A percentile compares a stretch with the other conserved stretches of the same genome.
These are phyloP conservation scores for Tachina fera DNA, from an alignment of 2,888 invertebrate genomes.

Conservation along the genomic window DNA sequence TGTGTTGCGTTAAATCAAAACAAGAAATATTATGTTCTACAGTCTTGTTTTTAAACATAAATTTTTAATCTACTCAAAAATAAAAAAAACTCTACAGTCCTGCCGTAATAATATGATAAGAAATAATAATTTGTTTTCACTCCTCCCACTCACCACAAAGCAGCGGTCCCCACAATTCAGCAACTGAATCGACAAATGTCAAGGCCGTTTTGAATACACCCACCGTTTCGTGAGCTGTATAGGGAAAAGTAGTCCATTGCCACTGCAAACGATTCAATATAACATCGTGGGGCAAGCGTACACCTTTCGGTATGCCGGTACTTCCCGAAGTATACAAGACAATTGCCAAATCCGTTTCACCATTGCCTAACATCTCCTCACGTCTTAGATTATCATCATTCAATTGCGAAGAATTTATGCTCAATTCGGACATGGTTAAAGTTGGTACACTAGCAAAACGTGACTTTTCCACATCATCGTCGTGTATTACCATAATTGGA, in stretches of 20 bases:
- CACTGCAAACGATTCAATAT: conserved; percentile 92
- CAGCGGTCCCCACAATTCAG: conserved; percentile 94
- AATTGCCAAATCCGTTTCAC: conserved; percentile 78
- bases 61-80: too few relatives aligned
- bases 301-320: conserved; percentile 95
- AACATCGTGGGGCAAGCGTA: conserved; percentile 90
- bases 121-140: background rate
- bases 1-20: too few relatives aligned
- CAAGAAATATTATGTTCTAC: too few relatives aligned
- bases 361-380: conserved; percentile 81
- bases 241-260: conserved; percentile 94
- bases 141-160: conserved; percentile 85
- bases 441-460: conserved; percentile 76
- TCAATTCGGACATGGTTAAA: conserved; percentile 77
- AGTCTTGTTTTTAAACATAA: too few relatives aligned
- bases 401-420: conserved; percentile 77
- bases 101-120: too few relatives aligned
- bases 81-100: too few relatives aligned
- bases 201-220: conserved; percentile 95
- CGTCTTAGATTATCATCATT: conserved; percentile 78
- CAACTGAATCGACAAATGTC: conserved; percentile 95
- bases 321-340: conserved; percentile 88
- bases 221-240: conserved; percentile 86
- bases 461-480: conserved; percentile 81
- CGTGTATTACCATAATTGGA: conserved; percentile 87